phyloP scores from a whole-genome alignment of 2,113 vertebrate species.

The Pungitius pungitius region DNA sequence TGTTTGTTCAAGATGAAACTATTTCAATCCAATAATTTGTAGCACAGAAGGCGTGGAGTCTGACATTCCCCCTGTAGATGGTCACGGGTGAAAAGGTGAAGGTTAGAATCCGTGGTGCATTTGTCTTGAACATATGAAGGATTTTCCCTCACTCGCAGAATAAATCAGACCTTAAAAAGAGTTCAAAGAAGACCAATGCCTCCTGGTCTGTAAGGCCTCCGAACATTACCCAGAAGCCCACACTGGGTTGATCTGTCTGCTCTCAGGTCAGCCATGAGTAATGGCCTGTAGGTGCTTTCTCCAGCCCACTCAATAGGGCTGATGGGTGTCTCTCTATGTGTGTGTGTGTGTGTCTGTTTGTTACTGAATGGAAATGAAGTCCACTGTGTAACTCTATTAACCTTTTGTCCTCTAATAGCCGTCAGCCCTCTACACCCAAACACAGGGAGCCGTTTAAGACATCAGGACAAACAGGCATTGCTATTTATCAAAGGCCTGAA shows the following conservation, averaged over 20 bases:
- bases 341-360: conserved; percentile 38
- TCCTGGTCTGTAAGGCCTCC: conserved; percentile 8
- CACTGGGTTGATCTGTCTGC: conserved; percentile 42
- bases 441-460: conserved; percentile 42
- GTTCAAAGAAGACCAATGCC: conserved; percentile 28
- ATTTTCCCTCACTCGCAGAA: conserved; percentile 16
- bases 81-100: conserved; percentile 38
- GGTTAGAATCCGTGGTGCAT: conserved; percentile 16
- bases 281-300: conserved; percentile 54
- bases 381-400: conserved; percentile 61
- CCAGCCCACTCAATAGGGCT: conserved; percentile 50
- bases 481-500: not conserved
- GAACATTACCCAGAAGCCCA: conserved; percentile 35
- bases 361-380: conserved; percentile 58
- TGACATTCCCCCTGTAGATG: conserved; percentile 1
- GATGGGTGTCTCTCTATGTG: conserved; percentile 16
- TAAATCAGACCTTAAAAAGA: conserved; percentile 46
- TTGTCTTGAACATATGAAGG: conserved; percentile 17
- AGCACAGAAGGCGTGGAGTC: not conserved
- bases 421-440: not conserved
- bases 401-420: conserved; percentile 55
- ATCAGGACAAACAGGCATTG: conserved; percentile 34
- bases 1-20: not conserved
- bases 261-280: conserved; percentile 69
- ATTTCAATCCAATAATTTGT: not conserved